Evolutionary conservation across 2,888 invertebrate genomes (phyloP).

Genomic region (Drosophila mayaguana): DNA sequence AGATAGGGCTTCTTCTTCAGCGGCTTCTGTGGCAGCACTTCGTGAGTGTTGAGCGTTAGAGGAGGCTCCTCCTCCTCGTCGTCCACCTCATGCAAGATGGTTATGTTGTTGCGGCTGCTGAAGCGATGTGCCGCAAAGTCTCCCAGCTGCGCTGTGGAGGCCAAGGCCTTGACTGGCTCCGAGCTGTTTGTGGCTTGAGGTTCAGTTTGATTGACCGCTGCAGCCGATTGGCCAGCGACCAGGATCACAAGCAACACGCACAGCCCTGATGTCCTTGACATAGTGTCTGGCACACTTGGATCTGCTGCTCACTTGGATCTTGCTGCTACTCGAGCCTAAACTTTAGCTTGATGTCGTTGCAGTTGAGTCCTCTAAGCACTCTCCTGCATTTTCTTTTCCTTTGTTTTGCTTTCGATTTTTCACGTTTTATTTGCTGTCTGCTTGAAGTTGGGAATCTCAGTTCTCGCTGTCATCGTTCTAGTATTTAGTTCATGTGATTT

Average conservation of each 20-base stretch:
- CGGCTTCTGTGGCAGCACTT: constrained; percentile 76
- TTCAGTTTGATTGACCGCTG: constrained; percentile 10
- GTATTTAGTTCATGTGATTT: constrained; percentile 15
- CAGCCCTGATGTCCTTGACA: constrained; percentile 35
- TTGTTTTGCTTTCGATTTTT: background rate
- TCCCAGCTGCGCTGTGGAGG: constrained; percentile 29
- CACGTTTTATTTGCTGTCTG: constrained; percentile 34
- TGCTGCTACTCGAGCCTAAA: constrained; percentile 6
- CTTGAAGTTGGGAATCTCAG: constrained; percentile 27
- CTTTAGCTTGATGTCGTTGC: constrained; percentile 23
- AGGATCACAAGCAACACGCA: constrained; percentile 16
- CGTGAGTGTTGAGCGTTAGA: constrained; percentile 77
- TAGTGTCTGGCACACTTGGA: constrained; percentile 11
- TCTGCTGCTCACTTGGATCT: constrained; percentile 3
- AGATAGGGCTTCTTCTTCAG: constrained; percentile 82
- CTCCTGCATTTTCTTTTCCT: constrained; percentile 39
- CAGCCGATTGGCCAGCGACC: constrained; percentile 8
- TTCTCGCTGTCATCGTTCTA: constrained; percentile 48
- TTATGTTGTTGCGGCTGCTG: constrained; percentile 69
- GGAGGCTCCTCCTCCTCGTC: constrained; percentile 60
- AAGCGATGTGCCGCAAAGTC: constrained; percentile 35
- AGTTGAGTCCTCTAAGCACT: constrained; percentile 33
- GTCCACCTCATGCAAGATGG: constrained; percentile 76
- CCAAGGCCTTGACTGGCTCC: constrained; percentile 22
- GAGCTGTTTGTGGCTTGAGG: background rate